A percentile compares a stretch with the other conserved stretches of the same genome.
phyloP scores from a whole-genome alignment of 2,113 vertebrate genomes.

The Passer domesticus region DNA sequence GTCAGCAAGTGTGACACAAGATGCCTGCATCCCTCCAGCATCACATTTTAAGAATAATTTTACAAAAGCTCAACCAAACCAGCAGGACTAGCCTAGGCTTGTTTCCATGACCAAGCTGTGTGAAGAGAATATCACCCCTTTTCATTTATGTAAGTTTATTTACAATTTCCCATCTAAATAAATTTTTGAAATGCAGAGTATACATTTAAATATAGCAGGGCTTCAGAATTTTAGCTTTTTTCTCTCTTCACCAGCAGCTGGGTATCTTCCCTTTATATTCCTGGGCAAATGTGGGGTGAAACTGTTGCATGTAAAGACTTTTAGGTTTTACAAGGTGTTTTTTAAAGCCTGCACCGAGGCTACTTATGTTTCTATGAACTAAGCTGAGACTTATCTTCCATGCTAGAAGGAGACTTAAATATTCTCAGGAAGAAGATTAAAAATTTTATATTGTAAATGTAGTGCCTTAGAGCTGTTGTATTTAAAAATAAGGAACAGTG shows the following conservation, averaged over 20 bases:
- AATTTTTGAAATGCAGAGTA: not conserved
- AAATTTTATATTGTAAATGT: not conserved
- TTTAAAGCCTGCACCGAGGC: not conserved
- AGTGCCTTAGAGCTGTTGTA: not conserved
- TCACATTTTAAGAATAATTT: not conserved
- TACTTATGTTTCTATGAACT: not conserved
- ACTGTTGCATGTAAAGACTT: not conserved
- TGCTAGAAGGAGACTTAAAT: not conserved
- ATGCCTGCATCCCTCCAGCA: not conserved
- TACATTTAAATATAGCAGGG: not conserved
- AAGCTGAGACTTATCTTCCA: not conserved
- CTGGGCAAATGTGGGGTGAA: not conserved
- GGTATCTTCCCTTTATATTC: not conserved
- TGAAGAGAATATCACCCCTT: not conserved
- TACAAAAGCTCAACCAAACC: not conserved
- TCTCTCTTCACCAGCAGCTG: not conserved
- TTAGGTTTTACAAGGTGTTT: not conserved
- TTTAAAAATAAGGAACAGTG: not conserved
- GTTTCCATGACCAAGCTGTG: not conserved
- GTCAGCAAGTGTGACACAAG: not conserved
- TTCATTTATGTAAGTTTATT: not conserved
- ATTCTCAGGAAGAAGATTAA: not conserved
- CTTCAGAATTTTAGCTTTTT: not conserved
- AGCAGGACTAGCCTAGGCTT: not conserved
- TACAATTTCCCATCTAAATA: not conserved